A percentile compares a stretch with the other conserved stretches of the same genome.
Conservation (phyloP, 2,888 invertebrate species). For the Campoletis raptor region DNA sequence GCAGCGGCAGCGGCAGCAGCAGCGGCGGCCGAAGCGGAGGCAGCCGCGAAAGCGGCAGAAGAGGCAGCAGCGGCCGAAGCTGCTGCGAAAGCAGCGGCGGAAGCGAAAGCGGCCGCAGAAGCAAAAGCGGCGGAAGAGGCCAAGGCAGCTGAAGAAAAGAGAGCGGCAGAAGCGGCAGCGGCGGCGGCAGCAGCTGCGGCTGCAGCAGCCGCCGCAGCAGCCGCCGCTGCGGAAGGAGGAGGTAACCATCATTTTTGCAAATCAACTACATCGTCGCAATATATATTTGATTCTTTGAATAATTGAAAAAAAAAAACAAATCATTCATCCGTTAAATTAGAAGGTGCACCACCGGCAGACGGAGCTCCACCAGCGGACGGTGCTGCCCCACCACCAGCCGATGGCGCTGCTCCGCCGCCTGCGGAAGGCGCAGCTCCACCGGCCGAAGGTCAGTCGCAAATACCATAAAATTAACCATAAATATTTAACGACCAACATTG, state of each 20-base stretch:
- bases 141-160: conserved; percentile 34
- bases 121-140: conserved; percentile 38
- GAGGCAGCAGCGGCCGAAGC: conserved; percentile 38
- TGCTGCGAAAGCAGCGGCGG: conserved; percentile 40
- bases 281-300: neutral
- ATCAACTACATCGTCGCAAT: neutral
- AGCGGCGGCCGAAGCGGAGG: conserved; percentile 21
- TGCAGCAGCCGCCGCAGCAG: conserved; percentile 31
- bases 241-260: conserved; percentile 10
- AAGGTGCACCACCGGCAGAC: conserved; percentile 65
- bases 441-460: conserved; percentile 70
- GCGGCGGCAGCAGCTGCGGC: conserved; percentile 29
- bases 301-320: neutral
- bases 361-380: conserved; percentile 74
- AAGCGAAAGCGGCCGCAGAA: conserved; percentile 40
- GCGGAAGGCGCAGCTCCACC: conserved; percentile 71
- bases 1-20: conserved; percentile 35
- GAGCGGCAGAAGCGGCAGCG: conserved; percentile 44
- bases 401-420: conserved; percentile 70
- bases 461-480: neutral
- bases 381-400: conserved; percentile 71
- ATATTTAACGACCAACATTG: no score
- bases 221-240: conserved; percentile 6
- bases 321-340: neutral
- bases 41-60: conserved; percentile 33